Evolutionary conservation across 2,113 vertebrate species (phyloP).

Genomic region (Suncus etruscus): DNA sequence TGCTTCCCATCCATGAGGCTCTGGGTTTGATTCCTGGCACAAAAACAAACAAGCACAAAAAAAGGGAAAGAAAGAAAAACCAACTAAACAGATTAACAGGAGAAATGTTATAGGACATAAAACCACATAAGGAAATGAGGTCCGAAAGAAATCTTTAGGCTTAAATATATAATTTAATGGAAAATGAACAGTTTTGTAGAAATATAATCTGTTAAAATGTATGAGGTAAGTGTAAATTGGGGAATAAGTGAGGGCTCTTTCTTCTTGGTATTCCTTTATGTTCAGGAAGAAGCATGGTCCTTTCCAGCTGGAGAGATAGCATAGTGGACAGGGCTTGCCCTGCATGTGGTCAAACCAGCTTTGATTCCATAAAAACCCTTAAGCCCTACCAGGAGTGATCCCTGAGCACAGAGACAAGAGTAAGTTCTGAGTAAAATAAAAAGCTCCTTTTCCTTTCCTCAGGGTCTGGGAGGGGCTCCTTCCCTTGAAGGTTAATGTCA

Average conservation of each 20-base stretch:
- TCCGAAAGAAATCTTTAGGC: not conserved
- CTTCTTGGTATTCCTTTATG: not conserved
- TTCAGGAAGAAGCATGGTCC: not conserved
- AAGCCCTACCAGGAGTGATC: no score
- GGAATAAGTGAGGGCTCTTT: not conserved
- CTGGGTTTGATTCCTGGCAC: no score
- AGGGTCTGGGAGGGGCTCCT: not conserved
- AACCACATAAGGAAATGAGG: not conserved
- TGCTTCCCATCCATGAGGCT: no score
- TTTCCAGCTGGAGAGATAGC: no score
- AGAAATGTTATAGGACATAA: not conserved
- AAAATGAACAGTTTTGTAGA: not conserved
- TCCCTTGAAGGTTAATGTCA: not conserved
- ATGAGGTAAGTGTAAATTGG: not conserved
- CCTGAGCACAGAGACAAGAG: no score
- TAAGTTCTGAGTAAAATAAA: no score
- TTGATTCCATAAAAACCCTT: no score
- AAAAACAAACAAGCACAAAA: no score
- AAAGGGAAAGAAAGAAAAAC: not conserved
- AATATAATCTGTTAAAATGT: not conserved
- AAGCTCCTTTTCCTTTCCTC: no score
- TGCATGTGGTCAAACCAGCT: no score
- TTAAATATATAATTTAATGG: not conserved
- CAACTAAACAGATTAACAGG: not conserved
- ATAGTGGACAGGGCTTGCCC: no score